Conservation (phyloP, 2,797 vertebrate genomes). For the Pyrocephalus nanus region DNA sequence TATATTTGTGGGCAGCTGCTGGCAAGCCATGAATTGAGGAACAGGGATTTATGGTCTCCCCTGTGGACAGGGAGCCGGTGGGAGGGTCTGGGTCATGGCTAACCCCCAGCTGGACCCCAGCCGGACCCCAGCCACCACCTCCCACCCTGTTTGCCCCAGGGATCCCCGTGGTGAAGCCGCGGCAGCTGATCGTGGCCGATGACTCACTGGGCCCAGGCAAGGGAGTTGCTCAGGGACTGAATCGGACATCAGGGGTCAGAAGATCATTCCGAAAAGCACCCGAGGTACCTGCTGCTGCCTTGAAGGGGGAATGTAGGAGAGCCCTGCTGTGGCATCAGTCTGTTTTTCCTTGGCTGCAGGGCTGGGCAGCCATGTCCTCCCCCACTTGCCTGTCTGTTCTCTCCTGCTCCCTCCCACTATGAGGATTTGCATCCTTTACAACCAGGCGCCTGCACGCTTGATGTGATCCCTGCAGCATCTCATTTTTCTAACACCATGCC, state of each 20-base stretch:
- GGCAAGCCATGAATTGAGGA: rapidly evolving
- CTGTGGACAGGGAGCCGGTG: not conserved
- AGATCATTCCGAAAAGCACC: conserved; percentile 95
- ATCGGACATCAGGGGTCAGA: conserved; percentile 91
- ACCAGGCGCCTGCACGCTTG: not conserved
- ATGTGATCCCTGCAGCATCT: not conserved
- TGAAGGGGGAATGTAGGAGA: not conserved
- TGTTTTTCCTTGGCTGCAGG: not conserved
- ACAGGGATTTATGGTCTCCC: not conserved
- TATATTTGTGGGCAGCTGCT: not conserved
- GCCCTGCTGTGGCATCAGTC: not conserved
- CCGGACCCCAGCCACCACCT: not conserved
- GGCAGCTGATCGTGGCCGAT: conserved; percentile 87
- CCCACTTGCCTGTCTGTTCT: not conserved
- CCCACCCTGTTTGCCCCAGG: conserved; percentile 40
- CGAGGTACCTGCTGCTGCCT: conserved; percentile 80
- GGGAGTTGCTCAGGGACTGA: conserved; percentile 90
- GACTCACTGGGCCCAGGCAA: conserved; percentile 92
- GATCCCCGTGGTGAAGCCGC: conserved; percentile 90
- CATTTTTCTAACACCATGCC: not conserved
- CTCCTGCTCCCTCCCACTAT: not conserved
- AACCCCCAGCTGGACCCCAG: not conserved
- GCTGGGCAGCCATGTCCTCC: not conserved
- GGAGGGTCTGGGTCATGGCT: not conserved
- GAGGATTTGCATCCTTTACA: not conserved